phyloP scores from a whole-genome alignment of 1,140 invertebrate genomes.

The Papilio glaucus region DNA sequence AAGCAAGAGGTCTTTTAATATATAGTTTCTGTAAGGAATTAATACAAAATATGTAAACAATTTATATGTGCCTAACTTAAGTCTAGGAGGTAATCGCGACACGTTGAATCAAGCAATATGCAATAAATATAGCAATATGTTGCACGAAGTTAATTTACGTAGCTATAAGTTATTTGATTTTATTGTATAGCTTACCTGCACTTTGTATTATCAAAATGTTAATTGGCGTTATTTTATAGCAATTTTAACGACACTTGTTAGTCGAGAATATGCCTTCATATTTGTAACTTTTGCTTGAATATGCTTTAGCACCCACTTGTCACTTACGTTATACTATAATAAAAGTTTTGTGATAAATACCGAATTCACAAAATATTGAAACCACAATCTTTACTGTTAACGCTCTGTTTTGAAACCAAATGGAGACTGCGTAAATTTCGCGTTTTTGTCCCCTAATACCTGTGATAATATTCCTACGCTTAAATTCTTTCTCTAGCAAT shows the following conservation, averaged over 20 bases:
- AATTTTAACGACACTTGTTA: not conserved
- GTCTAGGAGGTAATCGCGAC: not conserved
- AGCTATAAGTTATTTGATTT: constrained; percentile 25
- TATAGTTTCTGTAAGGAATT: not conserved
- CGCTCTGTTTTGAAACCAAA: constrained; percentile 60
- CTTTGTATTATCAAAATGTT: not conserved
- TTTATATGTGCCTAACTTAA: not conserved
- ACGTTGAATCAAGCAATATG: constrained; percentile 15
- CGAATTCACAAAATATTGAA: not conserved
- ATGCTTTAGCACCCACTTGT: not conserved
- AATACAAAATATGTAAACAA: not conserved
- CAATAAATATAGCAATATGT: constrained; percentile 6
- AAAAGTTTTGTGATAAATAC: not conserved
- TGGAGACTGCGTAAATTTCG: constrained; percentile 56
- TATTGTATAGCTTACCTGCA: constrained; percentile 29
- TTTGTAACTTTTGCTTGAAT: not conserved
- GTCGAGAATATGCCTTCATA: not conserved
- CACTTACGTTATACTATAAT: not conserved
- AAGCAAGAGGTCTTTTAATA: not conserved
- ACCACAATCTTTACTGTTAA: constrained; percentile 36
- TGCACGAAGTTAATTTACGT: constrained; percentile 25
- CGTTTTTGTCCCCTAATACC: constrained; percentile 62
- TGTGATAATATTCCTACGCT: constrained; percentile 72
- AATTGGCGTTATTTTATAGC: constrained; percentile 16
- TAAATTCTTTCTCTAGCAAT: constrained; percentile 70